Percentiles rank a stretch among this genome's conserved stretches.
phyloP scores from a whole-genome alignment of 2,888 invertebrate species.

The Hesperia comma region DNA sequence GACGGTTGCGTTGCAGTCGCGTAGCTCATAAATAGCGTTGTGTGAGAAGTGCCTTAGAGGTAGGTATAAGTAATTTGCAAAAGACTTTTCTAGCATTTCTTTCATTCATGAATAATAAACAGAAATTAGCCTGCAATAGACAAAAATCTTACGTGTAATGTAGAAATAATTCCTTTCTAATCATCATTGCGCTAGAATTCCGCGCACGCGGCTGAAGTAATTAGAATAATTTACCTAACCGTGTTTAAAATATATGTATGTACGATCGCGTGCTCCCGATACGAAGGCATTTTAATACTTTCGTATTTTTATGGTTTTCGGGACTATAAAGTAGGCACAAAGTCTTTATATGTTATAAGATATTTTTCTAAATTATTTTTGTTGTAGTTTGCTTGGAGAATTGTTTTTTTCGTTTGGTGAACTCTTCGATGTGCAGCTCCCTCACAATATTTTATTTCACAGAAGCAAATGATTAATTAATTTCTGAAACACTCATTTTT shows the following conservation, averaged over 20 bases:
- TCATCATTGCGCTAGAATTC: slow-evolving; percentile 23
- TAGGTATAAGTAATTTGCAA: not conserved
- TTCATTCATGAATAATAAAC: too few relatives aligned
- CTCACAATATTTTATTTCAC: too few relatives aligned
- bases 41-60: too few relatives aligned
- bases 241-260: slow-evolving; percentile 35
- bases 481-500: too few relatives aligned
- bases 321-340: not conserved
- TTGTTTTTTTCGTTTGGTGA: too few relatives aligned
- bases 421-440: too few relatives aligned
- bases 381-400: too few relatives aligned
- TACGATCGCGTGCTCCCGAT: slow-evolving; percentile 29
- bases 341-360: not conserved
- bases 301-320: not conserved
- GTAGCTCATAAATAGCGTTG: too few relatives aligned
- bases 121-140: not conserved
- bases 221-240: slow-evolving; percentile 31
- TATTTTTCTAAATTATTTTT: too few relatives aligned
- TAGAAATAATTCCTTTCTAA: slow-evolving; percentile 26
- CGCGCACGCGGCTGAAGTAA: slow-evolving; percentile 12
- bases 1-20: too few relatives aligned
- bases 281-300: slow-evolving; percentile 4
- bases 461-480: too few relatives aligned
- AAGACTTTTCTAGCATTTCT: too few relatives aligned
- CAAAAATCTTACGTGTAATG: slow-evolving; percentile 14